Percentiles rank a stretch among this genome's conserved stretches.
Conservation (phyloP, 2,113 vertebrate species). For the Pseudorectes ferrugineus region DNA sequence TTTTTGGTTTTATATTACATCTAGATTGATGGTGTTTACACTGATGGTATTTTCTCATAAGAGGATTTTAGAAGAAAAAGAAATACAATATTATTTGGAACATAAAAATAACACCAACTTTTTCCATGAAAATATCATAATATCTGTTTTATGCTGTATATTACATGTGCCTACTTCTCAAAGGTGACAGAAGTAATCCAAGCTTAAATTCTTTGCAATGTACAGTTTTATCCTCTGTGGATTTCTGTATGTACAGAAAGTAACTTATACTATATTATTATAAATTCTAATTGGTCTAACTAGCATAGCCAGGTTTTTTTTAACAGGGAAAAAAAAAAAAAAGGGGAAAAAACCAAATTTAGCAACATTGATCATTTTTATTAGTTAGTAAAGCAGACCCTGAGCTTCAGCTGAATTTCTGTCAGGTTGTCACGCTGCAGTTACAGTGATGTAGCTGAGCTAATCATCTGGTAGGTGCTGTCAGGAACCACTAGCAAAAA, state of each 20-base stretch:
- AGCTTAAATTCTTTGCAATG: background rate
- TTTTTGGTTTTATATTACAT: background rate
- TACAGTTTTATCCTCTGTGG: background rate
- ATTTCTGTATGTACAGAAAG: background rate
- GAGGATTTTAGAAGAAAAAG: background rate
- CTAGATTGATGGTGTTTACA: background rate
- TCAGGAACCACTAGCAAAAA: background rate
- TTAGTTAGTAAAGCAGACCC: background rate
- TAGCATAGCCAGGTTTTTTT: background rate
- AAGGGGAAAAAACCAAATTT: background rate
- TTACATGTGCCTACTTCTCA: background rate
- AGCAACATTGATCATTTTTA: background rate
- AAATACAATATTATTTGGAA: background rate
- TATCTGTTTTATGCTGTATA: background rate
- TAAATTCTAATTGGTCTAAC: background rate
- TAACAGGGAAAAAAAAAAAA: background rate
- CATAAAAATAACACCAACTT: background rate
- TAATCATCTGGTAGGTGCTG: background rate
- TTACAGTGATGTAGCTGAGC: background rate
- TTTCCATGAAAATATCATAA: background rate
- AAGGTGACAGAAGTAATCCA: background rate
- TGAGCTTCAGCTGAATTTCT: background rate
- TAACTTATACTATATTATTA: background rate
- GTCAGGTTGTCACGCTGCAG: background rate
- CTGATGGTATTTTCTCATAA: background rate